These are phyloP conservation scores for Plodia interpunctella DNA, from an alignment of 1,140 invertebrate species.

Conservation along the genomic window DNA sequence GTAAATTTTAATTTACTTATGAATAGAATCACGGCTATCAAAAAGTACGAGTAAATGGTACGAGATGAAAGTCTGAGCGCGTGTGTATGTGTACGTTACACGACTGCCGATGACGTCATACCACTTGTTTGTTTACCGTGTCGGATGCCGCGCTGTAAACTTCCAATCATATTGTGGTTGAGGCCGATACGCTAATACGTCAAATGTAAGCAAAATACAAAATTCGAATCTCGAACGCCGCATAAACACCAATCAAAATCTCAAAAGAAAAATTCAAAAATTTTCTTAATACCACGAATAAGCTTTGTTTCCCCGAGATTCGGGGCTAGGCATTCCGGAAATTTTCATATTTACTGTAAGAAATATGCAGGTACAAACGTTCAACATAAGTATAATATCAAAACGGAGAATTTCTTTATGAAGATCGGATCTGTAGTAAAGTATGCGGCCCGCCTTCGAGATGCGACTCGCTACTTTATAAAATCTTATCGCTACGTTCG, in stretches of 20 bases:
- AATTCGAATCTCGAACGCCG: conserved; percentile 18
- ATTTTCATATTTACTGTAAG: conserved; percentile 75
- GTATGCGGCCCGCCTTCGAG: conserved; percentile 53
- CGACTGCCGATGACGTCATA: conserved; percentile 38
- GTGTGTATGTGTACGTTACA: conserved; percentile 5
- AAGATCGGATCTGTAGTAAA: conserved; percentile 69
- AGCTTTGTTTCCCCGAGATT: conserved; percentile 60
- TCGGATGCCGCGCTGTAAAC: conserved; percentile 59
- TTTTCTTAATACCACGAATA: conserved; percentile 62
- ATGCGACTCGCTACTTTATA: conserved; percentile 36
- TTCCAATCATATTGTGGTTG: conserved; percentile 58
- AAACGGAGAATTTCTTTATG: conserved; percentile 76
- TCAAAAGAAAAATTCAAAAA: conserved; percentile 30
- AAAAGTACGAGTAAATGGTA: not conserved
- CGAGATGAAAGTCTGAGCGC: not conserved
- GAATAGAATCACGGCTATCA: not conserved
- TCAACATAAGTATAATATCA: conserved; percentile 75
- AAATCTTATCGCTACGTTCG: conserved; percentile 16
- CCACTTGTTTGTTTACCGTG: conserved; percentile 51
- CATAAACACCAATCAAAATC: conserved; percentile 20
- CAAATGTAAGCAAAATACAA: conserved; percentile 36
- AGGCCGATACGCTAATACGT: conserved; percentile 34
- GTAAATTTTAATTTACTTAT: not conserved
- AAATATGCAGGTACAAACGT: conserved; percentile 75
- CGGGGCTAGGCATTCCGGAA: conserved; percentile 66